Base-by-base conservation (phyloP, 2,113 vertebrate species). In the Albula glossodonta region DNA sequence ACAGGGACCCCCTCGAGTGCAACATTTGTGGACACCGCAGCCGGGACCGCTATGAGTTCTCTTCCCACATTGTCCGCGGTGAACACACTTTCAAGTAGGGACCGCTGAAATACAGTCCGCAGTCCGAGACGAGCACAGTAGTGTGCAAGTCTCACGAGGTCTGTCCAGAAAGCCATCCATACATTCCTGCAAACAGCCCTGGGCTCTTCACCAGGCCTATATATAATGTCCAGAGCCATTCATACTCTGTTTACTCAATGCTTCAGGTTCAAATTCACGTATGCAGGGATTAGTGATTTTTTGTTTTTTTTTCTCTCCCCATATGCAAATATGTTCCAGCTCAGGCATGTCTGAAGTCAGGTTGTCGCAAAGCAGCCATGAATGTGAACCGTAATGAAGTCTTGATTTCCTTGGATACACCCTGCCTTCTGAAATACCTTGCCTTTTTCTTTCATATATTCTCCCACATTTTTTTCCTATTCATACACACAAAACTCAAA, bases 21-120 rank as follows among this genome's bases (percentile, higher is more conserved):
- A 99, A 99, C 96, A 99, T 99, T 93, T 99, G 98, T 91, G 98
- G 98, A 92, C 97, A 99, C 92, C 96, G 96, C 91, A 99, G 98
- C 96, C 97, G 98, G 95, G 98, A 99, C 96, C 98, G 98, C 93
- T 99, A 99, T 1, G 98, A 99, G 94, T 99, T 99, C 92, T 99
- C 98, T 52, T 99, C 98, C 85, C 98, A 99, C 95, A 99, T 99
- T 90, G 97, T 99, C 87, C 97, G 98, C 51, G 98, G 98, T 79
- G 98, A 99, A 92, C 98, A 99, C 94, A 99, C 97, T 92, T 98
- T 99, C 95, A 97, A 97, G 86, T 99, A 96, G 95, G 95, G 86
- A n/a, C 56, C 80, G 8, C 19, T 17, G 19, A 22, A 2, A 4
- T 51, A 2, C 5, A 2, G 19, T 31, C 31, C 13, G 12, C 53